A percentile compares a stretch with the other conserved stretches of the same genome.
Evolutionary conservation across 2,888 invertebrate species (phyloP).

Genomic region (Loripinus fragilis): DNA sequence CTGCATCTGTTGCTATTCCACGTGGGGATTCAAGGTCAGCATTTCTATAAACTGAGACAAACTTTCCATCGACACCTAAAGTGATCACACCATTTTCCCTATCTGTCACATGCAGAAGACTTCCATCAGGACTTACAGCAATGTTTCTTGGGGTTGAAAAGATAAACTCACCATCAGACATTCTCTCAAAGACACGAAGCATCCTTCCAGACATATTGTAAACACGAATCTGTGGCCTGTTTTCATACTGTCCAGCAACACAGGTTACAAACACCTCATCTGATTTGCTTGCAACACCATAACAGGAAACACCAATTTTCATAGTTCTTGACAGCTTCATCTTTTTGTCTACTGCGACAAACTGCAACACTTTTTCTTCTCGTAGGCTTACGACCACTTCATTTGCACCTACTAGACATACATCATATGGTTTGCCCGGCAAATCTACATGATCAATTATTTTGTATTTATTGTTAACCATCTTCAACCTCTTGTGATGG

Average conservation of each 20-base stretch:
- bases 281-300: slow-evolving; percentile 44
- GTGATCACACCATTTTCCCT: slow-evolving; percentile 52
- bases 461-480: slow-evolving; percentile 35
- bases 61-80: slow-evolving; percentile 31
- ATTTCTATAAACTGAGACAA: slow-evolving; percentile 36
- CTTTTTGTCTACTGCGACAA: slow-evolving; percentile 50
- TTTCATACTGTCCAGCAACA: slow-evolving; percentile 52
- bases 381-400: slow-evolving; percentile 44
- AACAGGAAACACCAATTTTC: slow-evolving; percentile 49
- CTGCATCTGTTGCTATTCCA: slow-evolving; percentile 45
- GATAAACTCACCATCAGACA: slow-evolving; percentile 34
- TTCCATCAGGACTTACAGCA: slow-evolving; percentile 48
- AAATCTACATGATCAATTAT: slow-evolving; percentile 52
- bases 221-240: slow-evolving; percentile 51
- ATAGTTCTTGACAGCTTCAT: slow-evolving; percentile 34
- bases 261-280: slow-evolving; percentile 49
- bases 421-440: slow-evolving; percentile 55
- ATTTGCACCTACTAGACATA: slow-evolving; percentile 43
- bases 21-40: slow-evolving; percentile 43
- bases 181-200: slow-evolving; percentile 46
- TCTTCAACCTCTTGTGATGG: slow-evolving; percentile 56
- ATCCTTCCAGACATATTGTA: slow-evolving; percentile 56
- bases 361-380: slow-evolving; percentile 52
- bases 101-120: slow-evolving; percentile 55
- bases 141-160: slow-evolving; percentile 55